These are phyloP conservation scores for Beris chalybata DNA, from an alignment of 2,888 invertebrate species.

Conservation along the genomic window DNA sequence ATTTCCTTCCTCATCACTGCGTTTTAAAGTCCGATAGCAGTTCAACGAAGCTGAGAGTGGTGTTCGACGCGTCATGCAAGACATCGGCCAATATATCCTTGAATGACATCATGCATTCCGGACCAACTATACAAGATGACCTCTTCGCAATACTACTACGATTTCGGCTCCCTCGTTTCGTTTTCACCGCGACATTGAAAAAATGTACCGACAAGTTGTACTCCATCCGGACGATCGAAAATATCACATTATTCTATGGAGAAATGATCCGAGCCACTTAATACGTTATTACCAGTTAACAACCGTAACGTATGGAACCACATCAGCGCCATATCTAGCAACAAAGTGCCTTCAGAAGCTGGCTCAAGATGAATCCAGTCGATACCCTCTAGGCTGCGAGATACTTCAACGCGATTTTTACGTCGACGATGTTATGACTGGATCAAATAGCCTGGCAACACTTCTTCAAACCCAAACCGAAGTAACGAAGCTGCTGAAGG, in stretches of 20 bases:
- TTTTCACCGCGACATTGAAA: not conserved
- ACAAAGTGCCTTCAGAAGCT: conserved; percentile 49
- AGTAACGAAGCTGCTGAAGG: not conserved
- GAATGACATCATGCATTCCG: not conserved
- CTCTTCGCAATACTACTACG: conserved; percentile 2
- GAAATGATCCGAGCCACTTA: conserved; percentile 51
- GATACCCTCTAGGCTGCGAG: conserved; percentile 57
- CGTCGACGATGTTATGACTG: conserved; percentile 56
- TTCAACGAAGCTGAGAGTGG: not conserved
- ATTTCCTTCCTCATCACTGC: conserved; percentile 7
- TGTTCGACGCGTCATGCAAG: not conserved
- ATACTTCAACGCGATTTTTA: conserved; percentile 55
- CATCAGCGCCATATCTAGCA: conserved; percentile 52
- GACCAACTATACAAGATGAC: conserved; percentile 5
- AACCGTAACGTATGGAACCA: conserved; percentile 37
- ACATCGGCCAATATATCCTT: not conserved
- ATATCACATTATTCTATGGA: conserved; percentile 51
- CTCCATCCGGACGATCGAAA: not conserved
- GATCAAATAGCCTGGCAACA: conserved; percentile 24
- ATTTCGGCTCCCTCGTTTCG: not conserved
- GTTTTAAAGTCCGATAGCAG: not conserved
- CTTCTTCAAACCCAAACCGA: not conserved
- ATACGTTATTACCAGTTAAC: conserved; percentile 43
- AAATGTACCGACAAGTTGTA: not conserved
- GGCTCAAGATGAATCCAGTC: conserved; percentile 58